A percentile compares a stretch with the other conserved stretches of the same genome.
phyloP scores from a whole-genome alignment of 1,140 invertebrate genomes.

The Lithobius niger region DNA sequence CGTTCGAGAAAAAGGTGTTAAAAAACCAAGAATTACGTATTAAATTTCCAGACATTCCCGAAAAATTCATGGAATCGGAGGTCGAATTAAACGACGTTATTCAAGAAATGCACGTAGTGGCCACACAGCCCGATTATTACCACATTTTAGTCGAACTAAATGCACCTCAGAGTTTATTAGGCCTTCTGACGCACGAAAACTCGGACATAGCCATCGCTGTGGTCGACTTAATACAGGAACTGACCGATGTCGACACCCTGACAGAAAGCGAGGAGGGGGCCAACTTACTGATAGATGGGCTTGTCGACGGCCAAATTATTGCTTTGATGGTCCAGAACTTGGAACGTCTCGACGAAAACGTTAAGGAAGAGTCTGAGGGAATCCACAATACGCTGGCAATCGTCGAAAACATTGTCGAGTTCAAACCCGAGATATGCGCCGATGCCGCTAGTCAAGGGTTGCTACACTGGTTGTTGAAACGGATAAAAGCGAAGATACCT shows the following conservation, averaged over 20 bases:
- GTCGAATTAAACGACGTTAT: conserved; percentile 83
- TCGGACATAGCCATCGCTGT: conserved; percentile 53
- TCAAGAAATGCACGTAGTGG: conserved; percentile 84
- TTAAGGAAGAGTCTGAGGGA: conserved; percentile 91
- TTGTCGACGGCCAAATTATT: conserved; percentile 70
- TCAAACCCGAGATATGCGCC: conserved; percentile 62
- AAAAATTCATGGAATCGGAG: conserved; percentile 99
- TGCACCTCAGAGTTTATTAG: conserved; percentile 76
- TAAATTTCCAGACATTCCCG: conserved; percentile 92
- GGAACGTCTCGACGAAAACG: conserved; percentile 78
- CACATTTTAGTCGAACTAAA: conserved; percentile 77
- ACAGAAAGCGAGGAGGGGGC: conserved; percentile 55
- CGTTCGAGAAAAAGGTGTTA: conserved; percentile 86
- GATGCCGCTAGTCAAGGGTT: conserved; percentile 75
- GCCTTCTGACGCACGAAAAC: conserved; percentile 91
- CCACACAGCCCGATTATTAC: conserved; percentile 92
- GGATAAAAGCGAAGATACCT: conserved; percentile 57
- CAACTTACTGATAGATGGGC: conserved; percentile 35
- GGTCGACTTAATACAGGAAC: conserved; percentile 55
- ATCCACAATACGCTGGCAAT: conserved; percentile 90
- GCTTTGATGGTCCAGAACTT: conserved; percentile 86
- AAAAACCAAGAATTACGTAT: conserved; percentile 98
- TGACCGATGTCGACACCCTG: conserved; percentile 90
- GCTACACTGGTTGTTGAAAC: conserved; percentile 79
- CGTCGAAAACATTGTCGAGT: conserved; percentile 86